phyloP scores from a whole-genome alignment of 2,888 invertebrate species.

The Parnassius mnemosyne region DNA sequence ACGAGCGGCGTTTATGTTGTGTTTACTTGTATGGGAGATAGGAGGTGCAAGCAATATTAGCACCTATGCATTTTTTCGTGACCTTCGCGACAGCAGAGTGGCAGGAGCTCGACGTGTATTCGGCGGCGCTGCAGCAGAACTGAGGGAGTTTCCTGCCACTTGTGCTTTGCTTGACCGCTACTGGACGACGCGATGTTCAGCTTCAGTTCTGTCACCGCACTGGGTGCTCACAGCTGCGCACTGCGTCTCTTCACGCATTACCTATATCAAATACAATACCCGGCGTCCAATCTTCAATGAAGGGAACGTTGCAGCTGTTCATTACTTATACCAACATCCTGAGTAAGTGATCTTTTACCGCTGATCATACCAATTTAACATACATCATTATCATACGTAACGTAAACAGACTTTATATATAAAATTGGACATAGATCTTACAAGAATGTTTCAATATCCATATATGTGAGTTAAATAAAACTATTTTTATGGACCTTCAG shows the following conservation, averaged over 20 bases:
- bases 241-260: constrained; percentile 52
- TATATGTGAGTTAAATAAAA: too few species aligned
- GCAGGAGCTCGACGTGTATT: constrained; percentile 53
- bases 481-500: too few species aligned
- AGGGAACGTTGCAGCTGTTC: constrained; percentile 46
- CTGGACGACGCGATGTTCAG: constrained; percentile 57
- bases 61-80: constrained; percentile 1
- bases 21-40: not conserved
- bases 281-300: constrained; percentile 39
- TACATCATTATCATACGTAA: too few species aligned
- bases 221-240: constrained; percentile 71
- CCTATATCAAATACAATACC: constrained; percentile 60
- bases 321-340: constrained; percentile 59
- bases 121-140: constrained; percentile 48
- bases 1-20: not conserved
- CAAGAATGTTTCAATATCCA: too few species aligned
- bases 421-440: too few species aligned
- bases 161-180: constrained; percentile 59
- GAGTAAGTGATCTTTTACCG: constrained; percentile 37
- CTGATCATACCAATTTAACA: too few species aligned
- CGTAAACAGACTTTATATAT: too few species aligned
- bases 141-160: constrained; percentile 43
- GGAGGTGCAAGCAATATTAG: not conserved
- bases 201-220: constrained; percentile 48
- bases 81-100: constrained; percentile 11